phyloP scores from a whole-genome alignment of 1,140 invertebrate genomes.

The Drosophila pectinifera region DNA sequence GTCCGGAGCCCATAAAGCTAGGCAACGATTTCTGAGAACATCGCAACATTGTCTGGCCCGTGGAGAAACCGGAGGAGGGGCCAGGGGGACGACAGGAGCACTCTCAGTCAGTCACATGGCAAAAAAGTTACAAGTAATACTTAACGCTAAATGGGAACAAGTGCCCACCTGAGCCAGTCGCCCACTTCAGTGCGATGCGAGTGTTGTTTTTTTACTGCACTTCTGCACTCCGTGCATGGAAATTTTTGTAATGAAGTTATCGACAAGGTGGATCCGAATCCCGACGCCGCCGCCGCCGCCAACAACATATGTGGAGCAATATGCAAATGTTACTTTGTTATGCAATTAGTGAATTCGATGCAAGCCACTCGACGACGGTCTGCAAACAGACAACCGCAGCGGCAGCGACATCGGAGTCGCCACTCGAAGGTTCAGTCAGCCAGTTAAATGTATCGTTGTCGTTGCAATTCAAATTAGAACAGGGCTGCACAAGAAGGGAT shows the following conservation, averaged over 20 bases:
- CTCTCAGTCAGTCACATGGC: slow-evolving; percentile 75
- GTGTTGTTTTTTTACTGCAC: slow-evolving; percentile 50
- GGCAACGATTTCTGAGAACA: slow-evolving; percentile 67
- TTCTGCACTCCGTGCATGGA: slow-evolving; percentile 20
- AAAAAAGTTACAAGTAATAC: slow-evolving; percentile 80
- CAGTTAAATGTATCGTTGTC: slow-evolving; percentile 74
- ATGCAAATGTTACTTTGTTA: slow-evolving; percentile 85
- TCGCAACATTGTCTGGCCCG: slow-evolving; percentile 64
- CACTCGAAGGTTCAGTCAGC: slow-evolving; percentile 50
- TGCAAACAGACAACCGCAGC: slow-evolving; percentile 47
- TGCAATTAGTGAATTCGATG: slow-evolving; percentile 84
- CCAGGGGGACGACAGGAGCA: slow-evolving; percentile 18
- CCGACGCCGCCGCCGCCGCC: slow-evolving; percentile 10
- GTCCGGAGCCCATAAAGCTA: slow-evolving; percentile 69
- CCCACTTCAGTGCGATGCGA: slow-evolving; percentile 22
- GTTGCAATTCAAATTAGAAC: slow-evolving; percentile 59
- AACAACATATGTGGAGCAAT: slow-evolving; percentile 78
- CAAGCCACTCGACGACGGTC: slow-evolving; percentile 49
- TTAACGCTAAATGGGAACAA: slow-evolving; percentile 77
- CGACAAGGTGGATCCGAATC: slow-evolving; percentile 59
- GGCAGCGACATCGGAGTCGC: slow-evolving; percentile 41
- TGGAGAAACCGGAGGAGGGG: not conserved
- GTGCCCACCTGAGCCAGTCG: slow-evolving; percentile 56
- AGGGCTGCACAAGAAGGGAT: slow-evolving; percentile 10
- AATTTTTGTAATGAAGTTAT: slow-evolving; percentile 80